phyloP scores from a whole-genome alignment of 2,113 vertebrate species.

The Atlantisia rogersi region DNA sequence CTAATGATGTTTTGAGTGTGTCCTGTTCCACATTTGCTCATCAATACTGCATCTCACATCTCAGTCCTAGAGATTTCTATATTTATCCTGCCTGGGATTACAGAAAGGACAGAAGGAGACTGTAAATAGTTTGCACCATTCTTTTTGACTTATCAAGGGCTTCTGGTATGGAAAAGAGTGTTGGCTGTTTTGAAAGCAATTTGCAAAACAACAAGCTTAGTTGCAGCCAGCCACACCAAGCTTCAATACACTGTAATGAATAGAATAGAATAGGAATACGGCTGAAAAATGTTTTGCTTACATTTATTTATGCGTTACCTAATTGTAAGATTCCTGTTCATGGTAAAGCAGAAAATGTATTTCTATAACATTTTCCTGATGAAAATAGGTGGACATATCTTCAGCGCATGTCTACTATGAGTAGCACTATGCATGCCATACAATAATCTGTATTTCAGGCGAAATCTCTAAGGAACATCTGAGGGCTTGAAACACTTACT shows the following conservation, averaged over 20 bases:
- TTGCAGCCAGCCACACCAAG: neutral
- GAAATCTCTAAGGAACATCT: neutral
- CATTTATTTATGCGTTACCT: neutral
- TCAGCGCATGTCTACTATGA: neutral
- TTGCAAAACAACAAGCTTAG: neutral
- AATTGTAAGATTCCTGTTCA: neutral
- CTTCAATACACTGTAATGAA: neutral
- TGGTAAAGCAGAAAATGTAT: neutral
- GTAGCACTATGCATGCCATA: neutral
- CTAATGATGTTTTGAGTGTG: neutral
- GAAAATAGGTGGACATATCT: neutral
- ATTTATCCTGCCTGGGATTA: slow-evolving; percentile 18
- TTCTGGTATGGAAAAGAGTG: neutral
- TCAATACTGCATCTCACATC: neutral
- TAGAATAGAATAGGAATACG: neutral
- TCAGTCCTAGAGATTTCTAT: neutral
- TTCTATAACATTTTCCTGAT: neutral
- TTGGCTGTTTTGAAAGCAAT: neutral
- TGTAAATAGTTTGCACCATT: neutral
- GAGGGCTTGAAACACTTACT: neutral
- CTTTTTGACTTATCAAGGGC: neutral
- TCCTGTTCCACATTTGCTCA: neutral
- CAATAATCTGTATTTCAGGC: neutral
- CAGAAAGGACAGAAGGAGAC: neutral
- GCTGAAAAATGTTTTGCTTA: neutral